Base-by-base conservation (phyloP, 30 jellyfish, hydroid and myxozoan genomes). In the Hydra vulgaris region DNA sequence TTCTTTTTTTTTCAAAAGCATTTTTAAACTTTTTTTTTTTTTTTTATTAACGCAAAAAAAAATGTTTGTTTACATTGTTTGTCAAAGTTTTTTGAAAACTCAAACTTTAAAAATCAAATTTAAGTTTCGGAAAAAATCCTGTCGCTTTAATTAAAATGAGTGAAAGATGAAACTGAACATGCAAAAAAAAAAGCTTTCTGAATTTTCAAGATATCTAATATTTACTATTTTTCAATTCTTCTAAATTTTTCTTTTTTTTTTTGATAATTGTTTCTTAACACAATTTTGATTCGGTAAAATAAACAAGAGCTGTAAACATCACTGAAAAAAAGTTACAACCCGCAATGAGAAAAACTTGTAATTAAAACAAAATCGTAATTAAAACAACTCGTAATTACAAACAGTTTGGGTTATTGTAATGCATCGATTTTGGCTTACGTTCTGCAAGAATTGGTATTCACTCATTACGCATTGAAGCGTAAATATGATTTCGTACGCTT, bases 381-480 rank as follows among this genome's bases (percentile, higher is more conserved):
- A 40, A 12, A 40, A 40, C 61, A 40, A 71, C 68, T 74, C 4
- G 77, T 81, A 7, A 81, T 86, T n/a, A 71, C 82, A 15, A 55
- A 80, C 40, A 79, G 89, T 27, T 77, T 73, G 79, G 81, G 81
- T 70, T 79, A 80, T 66, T 86, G 95, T 75, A 86, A 80, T 23
- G 89, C 89, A 0, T 73, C 89, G 8, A 89, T 86, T 7, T 82
- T 86, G 68, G 82, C 81, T 77, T 76, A 80, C 52, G 77, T 89
- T 7, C 71, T 86, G 80, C 61, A 40, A 5, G 61, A 40, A 40
- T 40, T 40, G 61, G 61, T 40, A 40, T 40, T 40, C 61, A 40
- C 12, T 40, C 61, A 40, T 40, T 40, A 40, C 61, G 61, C 61
- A 40, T 40, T 12, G 61, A 40, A 3, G 61, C 61, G 12, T 40